Conservation (phyloP, 2,113 vertebrate species). For the Gymnorhina tibicen region DNA sequence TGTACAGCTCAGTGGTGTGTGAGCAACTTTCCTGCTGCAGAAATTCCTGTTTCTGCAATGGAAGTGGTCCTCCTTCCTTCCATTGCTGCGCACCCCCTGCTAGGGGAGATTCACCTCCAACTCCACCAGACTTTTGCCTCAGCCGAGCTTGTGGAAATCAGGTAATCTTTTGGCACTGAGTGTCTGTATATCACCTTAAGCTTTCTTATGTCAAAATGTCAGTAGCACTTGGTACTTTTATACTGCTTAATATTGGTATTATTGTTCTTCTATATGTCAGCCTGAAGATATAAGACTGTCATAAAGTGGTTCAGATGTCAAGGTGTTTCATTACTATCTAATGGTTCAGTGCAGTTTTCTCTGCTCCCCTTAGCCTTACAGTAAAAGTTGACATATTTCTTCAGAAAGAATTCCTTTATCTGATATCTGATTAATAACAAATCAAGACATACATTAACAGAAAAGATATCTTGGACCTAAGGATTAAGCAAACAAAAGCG, state of each 20-base stretch:
- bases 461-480: neutral
- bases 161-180: neutral
- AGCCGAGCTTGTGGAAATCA: neutral
- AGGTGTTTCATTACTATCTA: slow-evolving; percentile 7
- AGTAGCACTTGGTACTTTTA: neutral
- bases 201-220: slow-evolving; percentile 7
- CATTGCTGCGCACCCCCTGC: neutral
- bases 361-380: neutral
- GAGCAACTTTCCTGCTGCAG: neutral
- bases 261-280: slow-evolving; percentile 22
- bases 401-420: neutral
- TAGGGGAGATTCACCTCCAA: neutral
- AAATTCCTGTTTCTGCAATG: neutral
- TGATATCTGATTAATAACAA: neutral
- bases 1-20: neutral
- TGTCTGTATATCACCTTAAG: neutral
- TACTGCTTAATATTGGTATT: neutral
- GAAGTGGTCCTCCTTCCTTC: neutral
- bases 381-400: neutral
- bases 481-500: neutral
- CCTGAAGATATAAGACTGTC: neutral
- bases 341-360: neutral
- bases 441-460: neutral
- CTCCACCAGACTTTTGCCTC: neutral
- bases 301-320: slow-evolving; percentile 23